Evolutionary conservation across 2,888 invertebrate species (phyloP), one percentile per base, ranked within the genome.

Genomic region (Catocala nupta): DNA sequence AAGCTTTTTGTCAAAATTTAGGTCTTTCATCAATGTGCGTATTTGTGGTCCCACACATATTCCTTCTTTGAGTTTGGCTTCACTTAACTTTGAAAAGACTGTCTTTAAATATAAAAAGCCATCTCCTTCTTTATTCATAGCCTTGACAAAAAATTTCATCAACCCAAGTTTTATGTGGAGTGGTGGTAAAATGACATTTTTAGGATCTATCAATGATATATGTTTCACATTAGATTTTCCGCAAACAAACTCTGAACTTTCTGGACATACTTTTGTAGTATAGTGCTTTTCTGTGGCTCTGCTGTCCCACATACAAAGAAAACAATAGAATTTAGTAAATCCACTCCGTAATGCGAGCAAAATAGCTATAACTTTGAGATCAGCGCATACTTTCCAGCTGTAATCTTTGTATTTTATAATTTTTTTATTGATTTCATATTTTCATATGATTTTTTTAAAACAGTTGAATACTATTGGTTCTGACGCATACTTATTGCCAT

Each of bases 21-120:
- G 36, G 52, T 53, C 60, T 55, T 53, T 63, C 57, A 63, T 63
- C 53, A n/a, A 48, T 43, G 45, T 53, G 10, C 52, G 53, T 57
- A 53, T 56, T 62, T 52, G 56, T 47, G 57, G 60, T 50, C 65
- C 54, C 10, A 65, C 55, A 54, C 56, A 60, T 44, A 65, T n/a
- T n/a, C n/a, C n/a, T 59, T 59, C 60, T 44, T 60, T 60, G 11
- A 55, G 36, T 55, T 55, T 59, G 12, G 58, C 50, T 34, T 59
- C 55, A 59, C 61, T 61, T 44, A 55, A 55, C 43, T 45, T 61
- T 55, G 36, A 25, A 58, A 54, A 50, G 3, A 33, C 10, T 5
- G 25, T 33, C 25, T 50, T 50, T 9, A 33, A 50, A 33, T 9
- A 50, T 33, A 56, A n/a, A 60, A 58, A 63, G 6, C 36, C 54